phyloP scores from a whole-genome alignment of 2,113 vertebrate genomes.

The Gila orcuttii region DNA sequence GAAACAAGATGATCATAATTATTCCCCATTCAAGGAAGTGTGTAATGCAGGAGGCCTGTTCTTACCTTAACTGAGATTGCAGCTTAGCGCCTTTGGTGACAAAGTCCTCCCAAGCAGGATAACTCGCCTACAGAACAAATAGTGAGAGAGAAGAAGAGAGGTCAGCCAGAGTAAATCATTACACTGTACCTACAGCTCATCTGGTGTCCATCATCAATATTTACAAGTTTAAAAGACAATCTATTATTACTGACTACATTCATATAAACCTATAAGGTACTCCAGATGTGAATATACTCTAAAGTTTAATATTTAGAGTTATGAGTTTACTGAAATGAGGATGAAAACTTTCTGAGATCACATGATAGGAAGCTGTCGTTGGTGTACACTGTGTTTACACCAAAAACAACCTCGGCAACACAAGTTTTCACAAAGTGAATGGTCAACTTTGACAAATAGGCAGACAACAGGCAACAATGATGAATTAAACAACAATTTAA shows the following conservation, averaged over 20 bases:
- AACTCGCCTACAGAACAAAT: slow-evolving; percentile 74
- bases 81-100: slow-evolving; percentile 82
- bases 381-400: neutral
- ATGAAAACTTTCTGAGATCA: neutral
- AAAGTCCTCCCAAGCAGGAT: slow-evolving; percentile 86
- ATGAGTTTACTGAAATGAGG: neutral
- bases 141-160: slow-evolving; percentile 27
- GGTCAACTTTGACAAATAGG: neutral
- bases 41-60: neutral
- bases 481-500: neutral
- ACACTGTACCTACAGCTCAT: slow-evolving; percentile 6
- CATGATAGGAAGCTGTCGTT: neutral
- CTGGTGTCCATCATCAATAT: neutral
- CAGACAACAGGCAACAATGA: neutral
- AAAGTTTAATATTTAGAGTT: neutral
- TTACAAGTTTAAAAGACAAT: neutral
- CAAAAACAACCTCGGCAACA: neutral
- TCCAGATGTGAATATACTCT: neutral
- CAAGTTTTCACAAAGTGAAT: neutral
- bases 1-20: slow-evolving; percentile 33
- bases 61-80: slow-evolving; percentile 83
- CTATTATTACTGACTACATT: neutral
- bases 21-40: neutral
- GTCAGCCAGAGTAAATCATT: slow-evolving; percentile 47
- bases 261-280: neutral